A percentile compares a stretch with the other conserved stretches of the same genome.
Evolutionary conservation across 2,113 vertebrate genomes (phyloP).

Genomic region (Catharus fuscescens): DNA sequence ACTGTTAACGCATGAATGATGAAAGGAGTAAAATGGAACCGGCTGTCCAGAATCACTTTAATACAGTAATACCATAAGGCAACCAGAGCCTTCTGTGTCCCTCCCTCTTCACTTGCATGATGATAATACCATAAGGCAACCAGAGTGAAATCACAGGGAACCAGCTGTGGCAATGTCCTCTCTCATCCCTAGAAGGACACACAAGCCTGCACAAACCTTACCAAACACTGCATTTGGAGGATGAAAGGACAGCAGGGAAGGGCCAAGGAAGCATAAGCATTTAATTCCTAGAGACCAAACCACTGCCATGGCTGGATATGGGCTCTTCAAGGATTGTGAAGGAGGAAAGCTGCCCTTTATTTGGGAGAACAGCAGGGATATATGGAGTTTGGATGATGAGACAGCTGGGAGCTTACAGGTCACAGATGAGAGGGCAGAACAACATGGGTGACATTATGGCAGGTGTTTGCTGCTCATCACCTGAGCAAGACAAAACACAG

Average conservation of each 20-base stretch:
- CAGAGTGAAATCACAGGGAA: background rate
- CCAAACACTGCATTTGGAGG: background rate
- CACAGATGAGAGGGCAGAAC: background rate
- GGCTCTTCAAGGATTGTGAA: background rate
- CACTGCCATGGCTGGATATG: background rate
- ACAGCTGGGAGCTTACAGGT: background rate
- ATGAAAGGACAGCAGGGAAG: background rate
- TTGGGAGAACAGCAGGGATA: background rate
- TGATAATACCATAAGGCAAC: background rate
- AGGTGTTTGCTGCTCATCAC: background rate
- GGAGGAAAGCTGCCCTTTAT: background rate
- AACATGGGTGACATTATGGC: background rate
- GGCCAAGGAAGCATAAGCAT: background rate
- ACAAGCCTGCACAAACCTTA: background rate
- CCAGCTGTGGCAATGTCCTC: background rate
- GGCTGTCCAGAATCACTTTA: background rate
- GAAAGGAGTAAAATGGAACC: background rate
- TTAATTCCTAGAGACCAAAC: background rate
- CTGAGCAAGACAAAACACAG: background rate
- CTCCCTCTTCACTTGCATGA: no score
- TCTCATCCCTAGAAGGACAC: background rate
- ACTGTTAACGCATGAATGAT: background rate
- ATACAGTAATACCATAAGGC: background rate
- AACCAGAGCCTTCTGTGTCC: background rate
- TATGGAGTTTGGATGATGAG: fast-evolving